Conservation (phyloP, 2,797 vertebrate genomes). For the Gymnothorax javanicus region DNA sequence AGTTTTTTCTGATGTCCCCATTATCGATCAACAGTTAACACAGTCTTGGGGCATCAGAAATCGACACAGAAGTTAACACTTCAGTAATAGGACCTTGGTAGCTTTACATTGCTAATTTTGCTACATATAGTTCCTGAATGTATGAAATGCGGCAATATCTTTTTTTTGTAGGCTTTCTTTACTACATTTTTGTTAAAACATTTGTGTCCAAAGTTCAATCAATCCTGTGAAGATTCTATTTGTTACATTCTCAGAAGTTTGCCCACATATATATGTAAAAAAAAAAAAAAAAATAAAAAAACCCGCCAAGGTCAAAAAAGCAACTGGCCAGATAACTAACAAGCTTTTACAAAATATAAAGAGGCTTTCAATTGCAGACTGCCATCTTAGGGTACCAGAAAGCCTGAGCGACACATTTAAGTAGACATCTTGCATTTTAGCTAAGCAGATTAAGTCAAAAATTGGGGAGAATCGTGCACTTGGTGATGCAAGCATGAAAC, state of each 20-base stretch:
- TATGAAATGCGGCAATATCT: conserved; percentile 30
- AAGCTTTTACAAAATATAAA: conserved; percentile 42
- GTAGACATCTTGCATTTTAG: not conserved
- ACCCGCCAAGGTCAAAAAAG: conserved; percentile 40
- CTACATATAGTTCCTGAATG: no score
- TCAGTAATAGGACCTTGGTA: conserved; percentile 36
- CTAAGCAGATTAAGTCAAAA: no score
- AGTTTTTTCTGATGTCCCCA: not conserved
- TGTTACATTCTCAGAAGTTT: conserved; percentile 24
- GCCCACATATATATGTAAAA: conserved; percentile 17
- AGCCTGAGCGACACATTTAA: conserved; percentile 1
- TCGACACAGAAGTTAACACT: conserved; percentile 30
- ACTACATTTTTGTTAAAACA: conserved; percentile 32
- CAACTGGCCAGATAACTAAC: conserved; percentile 35
- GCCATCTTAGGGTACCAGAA: not conserved
- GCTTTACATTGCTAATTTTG: conserved; percentile 38
- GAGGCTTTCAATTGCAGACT: conserved; percentile 17
- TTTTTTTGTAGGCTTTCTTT: conserved; percentile 31
- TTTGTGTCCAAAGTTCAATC: conserved; percentile 46
- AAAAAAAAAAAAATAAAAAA: no score
- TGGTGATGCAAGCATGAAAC: no score
- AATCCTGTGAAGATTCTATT: conserved; percentile 42
- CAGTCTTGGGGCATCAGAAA: not conserved
- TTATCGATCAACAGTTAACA: not conserved
- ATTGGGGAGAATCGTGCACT: no score